A percentile compares a stretch with the other conserved stretches of the same genome.
Conservation (phyloP, 2,888 invertebrate species). For the Aleiodes testaceus region DNA sequence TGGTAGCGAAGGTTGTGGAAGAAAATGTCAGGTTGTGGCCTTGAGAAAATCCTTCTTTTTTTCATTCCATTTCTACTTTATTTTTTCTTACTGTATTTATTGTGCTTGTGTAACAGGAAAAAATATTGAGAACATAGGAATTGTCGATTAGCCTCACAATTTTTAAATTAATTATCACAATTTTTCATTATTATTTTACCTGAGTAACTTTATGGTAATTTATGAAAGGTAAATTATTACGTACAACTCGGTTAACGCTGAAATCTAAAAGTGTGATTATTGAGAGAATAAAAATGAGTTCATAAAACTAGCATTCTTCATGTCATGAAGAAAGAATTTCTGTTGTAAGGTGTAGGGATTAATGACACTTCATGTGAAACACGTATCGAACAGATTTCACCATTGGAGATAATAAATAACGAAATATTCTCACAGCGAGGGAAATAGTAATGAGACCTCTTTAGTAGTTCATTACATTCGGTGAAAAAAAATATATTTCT, state of each 20-base stretch:
- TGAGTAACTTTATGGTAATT: slow-evolving; percentile 6
- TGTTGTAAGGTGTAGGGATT: slow-evolving; percentile 1
- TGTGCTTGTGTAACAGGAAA: slow-evolving; percentile 11
- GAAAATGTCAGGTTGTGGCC: slow-evolving; percentile 5
- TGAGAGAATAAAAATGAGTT: not conserved
- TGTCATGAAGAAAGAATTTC: not conserved
- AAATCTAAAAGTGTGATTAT: slow-evolving; percentile 23
- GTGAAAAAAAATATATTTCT: no score
- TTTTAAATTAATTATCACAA: slow-evolving; percentile 13
- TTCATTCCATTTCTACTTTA: not conserved
- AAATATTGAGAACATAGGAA: not conserved
- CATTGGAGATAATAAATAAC: no score
- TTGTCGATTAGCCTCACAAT: slow-evolving; percentile 11
- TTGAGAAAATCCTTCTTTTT: not conserved
- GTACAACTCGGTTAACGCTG: not conserved
- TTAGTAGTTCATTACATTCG: no score
- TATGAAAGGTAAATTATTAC: slow-evolving; percentile 22
- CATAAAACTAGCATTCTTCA: slow-evolving; percentile 10
- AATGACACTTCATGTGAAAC: slow-evolving; percentile 1
- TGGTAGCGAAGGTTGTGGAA: no score
- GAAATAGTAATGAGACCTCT: no score
- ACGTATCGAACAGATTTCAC: not conserved
- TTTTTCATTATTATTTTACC: slow-evolving; percentile 2
- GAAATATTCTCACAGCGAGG: no score
- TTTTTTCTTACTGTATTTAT: slow-evolving; percentile 1